These are phyloP conservation scores for Pterocles gutturalis DNA, from an alignment of 2,113 vertebrate genomes.

Conservation along the genomic window DNA sequence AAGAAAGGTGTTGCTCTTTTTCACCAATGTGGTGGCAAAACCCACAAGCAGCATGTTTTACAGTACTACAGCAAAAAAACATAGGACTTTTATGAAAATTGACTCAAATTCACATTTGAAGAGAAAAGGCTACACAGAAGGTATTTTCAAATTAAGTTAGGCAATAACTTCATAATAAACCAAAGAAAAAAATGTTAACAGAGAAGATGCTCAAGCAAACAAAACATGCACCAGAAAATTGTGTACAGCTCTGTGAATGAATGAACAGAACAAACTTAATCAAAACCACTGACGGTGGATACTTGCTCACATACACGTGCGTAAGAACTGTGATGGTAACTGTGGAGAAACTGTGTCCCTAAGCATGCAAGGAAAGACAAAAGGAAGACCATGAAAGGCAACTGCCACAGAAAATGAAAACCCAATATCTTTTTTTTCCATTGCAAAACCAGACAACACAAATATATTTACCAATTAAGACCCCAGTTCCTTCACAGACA, in stretches of 20 bases:
- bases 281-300: neutral
- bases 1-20: neutral
- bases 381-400: neutral
- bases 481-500: neutral
- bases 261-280: constrained; percentile 8
- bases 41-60: neutral
- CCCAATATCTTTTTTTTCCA: neutral
- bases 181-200: neutral
- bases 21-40: neutral
- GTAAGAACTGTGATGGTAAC: constrained; percentile 12
- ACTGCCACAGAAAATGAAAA: constrained; percentile 26
- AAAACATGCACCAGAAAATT: neutral
- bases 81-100: neutral
- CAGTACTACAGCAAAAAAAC: neutral
- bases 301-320: neutral
- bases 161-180: neutral
- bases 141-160: neutral
- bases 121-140: neutral
- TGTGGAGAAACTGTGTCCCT: neutral
- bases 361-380: constrained; percentile 3
- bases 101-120: neutral
- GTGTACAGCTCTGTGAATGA: neutral
- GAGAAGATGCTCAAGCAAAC: neutral
- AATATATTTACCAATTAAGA: neutral
- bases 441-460: neutral